Evolutionary conservation across 2,113 vertebrate species (phyloP), one percentile per base, ranked within the genome.

Genomic region (Pyrgilauda ruficollis): DNA sequence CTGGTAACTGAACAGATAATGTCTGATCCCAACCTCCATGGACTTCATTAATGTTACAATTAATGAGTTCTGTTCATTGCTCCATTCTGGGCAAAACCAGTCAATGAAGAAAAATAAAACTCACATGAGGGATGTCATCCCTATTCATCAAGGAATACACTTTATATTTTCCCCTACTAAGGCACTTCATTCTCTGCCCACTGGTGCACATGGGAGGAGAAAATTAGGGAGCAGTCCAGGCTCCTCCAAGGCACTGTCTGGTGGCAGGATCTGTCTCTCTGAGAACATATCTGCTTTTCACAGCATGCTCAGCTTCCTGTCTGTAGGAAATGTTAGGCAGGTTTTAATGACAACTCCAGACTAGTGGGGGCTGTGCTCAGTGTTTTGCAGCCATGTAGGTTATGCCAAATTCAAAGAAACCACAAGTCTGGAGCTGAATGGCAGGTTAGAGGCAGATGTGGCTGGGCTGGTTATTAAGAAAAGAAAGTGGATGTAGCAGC

Each of bases 301-400:
- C 62, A 76, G 78, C 79, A 73, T 33, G 70, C 90, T 87, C 53
- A 52, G 56, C 67, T 94, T 87, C 77, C 61, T 91, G 74, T n/a
- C 91, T 82, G 62, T 39, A 47, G 80, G 84, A 79, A 19, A 0
- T n/a, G 68, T 73, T 76, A 73, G 73, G 37, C 61, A 64, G 64
- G 23, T 68, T 93, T 92, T 97, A 94, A 95, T 87, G 91, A 93
- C 84, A 85, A 50, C 70, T 96, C 84, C 91, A 95, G 91, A 74
- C 62, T 50, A 79, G 50, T 6, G 50, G 59, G 91, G 67, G 58
- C 70, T 87, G 49, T 4, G 8, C 70, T 62, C 77, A 87, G 39
- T 33, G 8, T 83, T 89, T 72, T 69, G 55, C 49, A 85, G 81
- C 63, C 78, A 16, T 4, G 7, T 13, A 47, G 52, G 35, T 94